A percentile compares a stretch with the other conserved stretches of the same genome.
phyloP scores from a whole-genome alignment of 1,140 invertebrate species.

The Drosophila teissieri region DNA sequence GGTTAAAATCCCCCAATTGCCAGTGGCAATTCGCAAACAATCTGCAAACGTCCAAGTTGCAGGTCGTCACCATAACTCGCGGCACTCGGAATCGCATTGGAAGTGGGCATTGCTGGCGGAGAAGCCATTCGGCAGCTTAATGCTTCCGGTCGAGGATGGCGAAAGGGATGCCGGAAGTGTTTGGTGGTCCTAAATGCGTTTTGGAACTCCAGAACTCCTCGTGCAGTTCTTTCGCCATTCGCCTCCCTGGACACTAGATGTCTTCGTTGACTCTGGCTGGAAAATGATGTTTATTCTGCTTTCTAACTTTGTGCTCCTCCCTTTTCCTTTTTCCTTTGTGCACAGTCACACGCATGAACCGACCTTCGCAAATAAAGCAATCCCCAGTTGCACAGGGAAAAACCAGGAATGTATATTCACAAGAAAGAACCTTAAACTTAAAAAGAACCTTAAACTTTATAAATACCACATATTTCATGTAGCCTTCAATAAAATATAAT shows the following conservation, averaged over 20 bases:
- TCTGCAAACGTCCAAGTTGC: conserved; percentile 12
- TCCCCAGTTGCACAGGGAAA: background rate
- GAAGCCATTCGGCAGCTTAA: conserved; percentile 47
- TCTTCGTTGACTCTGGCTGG: conserved; percentile 43
- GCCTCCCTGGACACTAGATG: conserved; percentile 23
- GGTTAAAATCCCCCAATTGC: conserved; percentile 11
- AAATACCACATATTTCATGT: too few relatives aligned
- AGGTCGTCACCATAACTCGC: conserved; percentile 33
- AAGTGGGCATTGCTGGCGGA: conserved; percentile 11
- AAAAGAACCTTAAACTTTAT: too few relatives aligned
- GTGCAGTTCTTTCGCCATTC: conserved; percentile 11
- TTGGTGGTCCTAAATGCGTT: conserved; percentile 72
- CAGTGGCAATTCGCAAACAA: conserved; percentile 11
- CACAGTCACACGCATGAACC: conserved; percentile 11
- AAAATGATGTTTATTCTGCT: conserved; percentile 74
- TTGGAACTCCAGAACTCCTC: conserved; percentile 46
- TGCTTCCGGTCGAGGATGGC: conserved; percentile 55
- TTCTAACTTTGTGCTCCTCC: conserved; percentile 54
- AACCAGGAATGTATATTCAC: background rate
- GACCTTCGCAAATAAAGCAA: conserved; percentile 35
- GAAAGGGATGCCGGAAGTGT: conserved; percentile 53
- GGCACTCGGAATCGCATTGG: conserved; percentile 23
- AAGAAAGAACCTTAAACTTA: too few relatives aligned
- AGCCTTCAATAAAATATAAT: too few relatives aligned
- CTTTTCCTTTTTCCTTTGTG: conserved; percentile 1